Evolutionary conservation across 2,888 invertebrate genomes (phyloP), one percentile per base, ranked within the genome.

Genomic region (Perizoma flavofasciatum): DNA sequence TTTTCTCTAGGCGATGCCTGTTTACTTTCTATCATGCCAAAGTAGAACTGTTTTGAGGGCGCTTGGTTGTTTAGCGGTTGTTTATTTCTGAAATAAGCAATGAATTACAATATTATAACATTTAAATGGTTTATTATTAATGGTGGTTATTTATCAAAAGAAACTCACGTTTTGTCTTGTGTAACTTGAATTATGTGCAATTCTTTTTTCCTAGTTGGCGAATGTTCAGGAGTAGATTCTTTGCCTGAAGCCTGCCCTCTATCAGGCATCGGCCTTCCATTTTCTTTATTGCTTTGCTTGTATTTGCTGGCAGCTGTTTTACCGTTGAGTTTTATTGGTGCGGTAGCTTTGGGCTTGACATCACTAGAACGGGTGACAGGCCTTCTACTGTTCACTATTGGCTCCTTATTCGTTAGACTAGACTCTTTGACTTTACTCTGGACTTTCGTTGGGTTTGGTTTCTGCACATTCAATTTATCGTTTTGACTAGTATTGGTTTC

Each of bases 1-100:
- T 87, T 83, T 40, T 92, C 87, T 35, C 81, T 75, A 0, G 77
- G 69, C 48, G 82, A 79, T 0, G 82, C 70, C 50, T 88, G 87
- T 49, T 88, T 86, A 67, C 85, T 88, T 68, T 94, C 93, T 66
- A 94, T 94, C 96, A 96, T 96, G 41, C 96, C 96, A 76, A 96
- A 96, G 85, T 96, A 96, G 83, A 96, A 96, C 58, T 92, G 91
- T 55, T 91, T 92, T 0, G 90, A 90, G 49, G 91, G 91, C 4
- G 84, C 41, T 52, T 58, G 62, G 40, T 58, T 62, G 40, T 32
- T 58, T 0, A 62, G 75, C 32, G 79, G 65, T 60, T 83, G 71
- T 45, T 82, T 86, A 69, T 76, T 77, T 55, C 88, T 89, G 71
- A n/a, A 77, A 49, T 45, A 49, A 53, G 55, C 6, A 11, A 56